phyloP scores from a whole-genome alignment of 1,140 invertebrate species.

The Platyscapa corneri region DNA sequence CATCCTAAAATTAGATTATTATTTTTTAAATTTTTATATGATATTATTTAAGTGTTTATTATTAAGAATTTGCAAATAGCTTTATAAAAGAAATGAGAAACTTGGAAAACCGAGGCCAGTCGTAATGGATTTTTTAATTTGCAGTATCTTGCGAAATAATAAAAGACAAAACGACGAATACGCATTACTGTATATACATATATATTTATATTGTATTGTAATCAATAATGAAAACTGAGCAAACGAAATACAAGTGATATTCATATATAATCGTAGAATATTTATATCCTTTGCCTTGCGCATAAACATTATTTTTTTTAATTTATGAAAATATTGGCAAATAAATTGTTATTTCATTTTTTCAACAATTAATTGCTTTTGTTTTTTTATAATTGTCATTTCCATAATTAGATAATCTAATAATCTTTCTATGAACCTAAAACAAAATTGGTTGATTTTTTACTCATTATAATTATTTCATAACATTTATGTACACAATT shows the following conservation, averaged over 20 bases:
- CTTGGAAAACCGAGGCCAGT: slow-evolving; percentile 26
- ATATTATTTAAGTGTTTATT: slow-evolving; percentile 45
- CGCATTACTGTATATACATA: slow-evolving; percentile 38
- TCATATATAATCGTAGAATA: slow-evolving; percentile 42
- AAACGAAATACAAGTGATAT: slow-evolving; percentile 46
- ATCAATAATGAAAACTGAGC: background rate
- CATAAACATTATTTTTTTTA: slow-evolving; percentile 39
- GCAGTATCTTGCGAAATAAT: slow-evolving; percentile 10
- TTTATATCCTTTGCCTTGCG: slow-evolving; percentile 12
- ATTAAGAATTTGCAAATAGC: slow-evolving; percentile 37
- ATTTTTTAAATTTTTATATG: slow-evolving; percentile 34
- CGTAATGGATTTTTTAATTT: slow-evolving; percentile 28
- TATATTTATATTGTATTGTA: slow-evolving; percentile 29
- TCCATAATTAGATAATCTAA: background rate
- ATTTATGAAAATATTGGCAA: slow-evolving; percentile 17
- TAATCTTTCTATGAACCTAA: background rate
- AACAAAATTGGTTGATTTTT: background rate
- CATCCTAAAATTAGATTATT: slow-evolving; percentile 36
- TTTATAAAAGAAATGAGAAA: background rate
- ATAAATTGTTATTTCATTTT: slow-evolving; percentile 51
- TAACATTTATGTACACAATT: no score
- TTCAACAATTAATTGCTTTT: slow-evolving; percentile 13
- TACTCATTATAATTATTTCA: no score
- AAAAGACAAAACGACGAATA: slow-evolving; percentile 23
- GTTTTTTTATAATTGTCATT: background rate